phyloP scores from a whole-genome alignment of 2,113 vertebrate species.

The Rhinolophus ferrumequinum region DNA sequence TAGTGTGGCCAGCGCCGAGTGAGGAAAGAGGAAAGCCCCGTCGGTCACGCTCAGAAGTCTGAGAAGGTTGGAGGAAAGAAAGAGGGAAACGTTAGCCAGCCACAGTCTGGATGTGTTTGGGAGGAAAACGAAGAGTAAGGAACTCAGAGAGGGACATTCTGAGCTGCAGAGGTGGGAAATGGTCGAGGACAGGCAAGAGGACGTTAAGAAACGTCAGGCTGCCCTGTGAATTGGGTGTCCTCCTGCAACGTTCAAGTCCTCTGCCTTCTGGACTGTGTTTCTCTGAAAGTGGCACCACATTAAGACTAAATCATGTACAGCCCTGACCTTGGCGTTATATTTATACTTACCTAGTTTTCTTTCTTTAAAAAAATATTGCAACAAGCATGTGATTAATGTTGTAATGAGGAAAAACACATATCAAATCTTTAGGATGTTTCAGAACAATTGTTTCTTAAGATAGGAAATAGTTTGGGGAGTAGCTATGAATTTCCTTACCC shows the following conservation, averaged over 20 bases:
- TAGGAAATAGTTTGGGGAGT: not conserved
- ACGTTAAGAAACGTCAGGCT: conserved; percentile 40
- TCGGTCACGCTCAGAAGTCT: not conserved
- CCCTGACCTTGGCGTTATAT: not conserved
- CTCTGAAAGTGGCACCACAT: not conserved
- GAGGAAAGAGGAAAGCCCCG: not conserved
- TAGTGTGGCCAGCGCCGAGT: rapidly evolving
- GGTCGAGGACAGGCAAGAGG: not conserved
- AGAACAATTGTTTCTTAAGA: not conserved
- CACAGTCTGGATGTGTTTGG: not conserved
- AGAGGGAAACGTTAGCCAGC: not conserved
- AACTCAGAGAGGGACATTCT: not conserved
- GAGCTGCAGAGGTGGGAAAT: not conserved
- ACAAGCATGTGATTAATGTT: not conserved
- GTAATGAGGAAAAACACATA: not conserved
- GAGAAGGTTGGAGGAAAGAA: not conserved
- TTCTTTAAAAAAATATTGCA: not conserved
- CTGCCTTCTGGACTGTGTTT: not conserved
- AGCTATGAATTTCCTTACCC: not conserved
- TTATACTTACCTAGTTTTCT: not conserved
- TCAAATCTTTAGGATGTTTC: not conserved
- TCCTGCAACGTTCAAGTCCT: not conserved
- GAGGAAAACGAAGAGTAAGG: not conserved
- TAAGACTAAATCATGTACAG: not conserved
- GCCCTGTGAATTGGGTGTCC: not conserved